Evolutionary conservation across 2,113 vertebrate species (phyloP), one percentile per base, ranked within the genome.

Genomic region (Morone chrysops): DNA sequence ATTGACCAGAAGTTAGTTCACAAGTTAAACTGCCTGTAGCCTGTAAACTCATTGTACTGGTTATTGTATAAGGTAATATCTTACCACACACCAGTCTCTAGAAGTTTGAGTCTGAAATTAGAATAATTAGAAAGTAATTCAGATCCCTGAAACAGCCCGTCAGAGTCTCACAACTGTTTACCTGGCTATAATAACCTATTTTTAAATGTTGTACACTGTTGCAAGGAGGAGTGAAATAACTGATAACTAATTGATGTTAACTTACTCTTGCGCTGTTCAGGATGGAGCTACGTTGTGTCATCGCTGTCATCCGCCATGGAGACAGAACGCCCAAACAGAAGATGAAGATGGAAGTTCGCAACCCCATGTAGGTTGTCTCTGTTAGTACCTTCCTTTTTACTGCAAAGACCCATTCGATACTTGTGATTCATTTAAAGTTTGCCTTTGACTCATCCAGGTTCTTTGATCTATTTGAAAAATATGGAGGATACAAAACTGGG

Each of bases 261-360:
- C 40, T 38, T 18, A 4, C 31, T 56, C 14, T 13, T 13, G 0
- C 2, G 0, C 8, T 38, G 25, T n/a, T 45, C 86, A 99, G 98
- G 98, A 99, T 99, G 98, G 98, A 99, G 80, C 96, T 99, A 16
- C 97, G 98, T 38, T 99, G 98, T 66, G 98, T 99, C 76, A 99
- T 99, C 40, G 98, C 98, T 1, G 95, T 99, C 59, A 99, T 99
- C 84, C 96, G 98, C 8, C 98, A 99, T 0, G 98, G 98, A 72
- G 98, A 99, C 89, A 94, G 98, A 75, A 99, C 98, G 0, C 98
- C 98, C 0, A 99, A 99, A 86, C 98, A 99, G 93, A 99, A 99
- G 92, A 99, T 99, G 98, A 99, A 99, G 93, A 99, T 99, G 98
- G 98, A 99, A 88, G 98, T 99, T 65, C 97, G 97, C 18, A 97